Percentiles rank a stretch among this genome's conserved stretches.
These are phyloP conservation scores for Papilio polytes DNA, from an alignment of 1,140 invertebrate genomes.

Conservation along the genomic window DNA sequence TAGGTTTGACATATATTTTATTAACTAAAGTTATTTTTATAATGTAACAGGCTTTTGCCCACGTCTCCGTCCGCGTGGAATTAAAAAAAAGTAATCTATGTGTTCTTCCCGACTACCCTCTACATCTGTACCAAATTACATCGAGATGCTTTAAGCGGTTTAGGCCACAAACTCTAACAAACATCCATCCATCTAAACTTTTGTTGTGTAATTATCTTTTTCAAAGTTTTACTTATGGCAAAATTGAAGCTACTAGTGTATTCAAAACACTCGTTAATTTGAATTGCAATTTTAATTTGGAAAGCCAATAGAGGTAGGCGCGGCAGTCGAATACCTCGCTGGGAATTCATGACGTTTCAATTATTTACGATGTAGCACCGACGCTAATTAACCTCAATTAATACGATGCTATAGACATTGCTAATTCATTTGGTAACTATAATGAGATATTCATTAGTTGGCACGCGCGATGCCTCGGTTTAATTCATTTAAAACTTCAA, in stretches of 20 bases:
- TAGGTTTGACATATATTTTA: background rate
- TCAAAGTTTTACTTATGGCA: background rate
- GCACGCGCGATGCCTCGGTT: background rate
- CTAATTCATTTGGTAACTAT: slow-evolving; percentile 1
- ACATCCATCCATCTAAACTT: no score
- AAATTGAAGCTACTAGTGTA: background rate
- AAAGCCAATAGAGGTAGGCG: background rate
- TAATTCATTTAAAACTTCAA: background rate
- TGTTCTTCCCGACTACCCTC: no score
- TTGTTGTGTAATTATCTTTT: background rate
- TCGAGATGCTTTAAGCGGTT: no score
- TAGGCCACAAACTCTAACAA: no score
- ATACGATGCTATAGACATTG: background rate
- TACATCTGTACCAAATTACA: no score
- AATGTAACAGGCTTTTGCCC: no score
- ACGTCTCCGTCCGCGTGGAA: no score
- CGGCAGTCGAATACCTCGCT: background rate
- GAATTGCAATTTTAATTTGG: slow-evolving; percentile 19
- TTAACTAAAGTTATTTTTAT: background rate
- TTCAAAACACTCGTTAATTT: background rate
- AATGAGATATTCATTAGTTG: background rate
- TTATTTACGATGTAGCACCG: background rate
- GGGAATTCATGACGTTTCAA: slow-evolving; percentile 15
- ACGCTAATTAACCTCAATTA: slow-evolving; percentile 14
- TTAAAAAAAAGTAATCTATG: no score